Evolutionary conservation across 2,797 vertebrate genomes (phyloP), one percentile per base, ranked within the genome.

Genomic region (Heteromormyrus szaboi): DNA sequence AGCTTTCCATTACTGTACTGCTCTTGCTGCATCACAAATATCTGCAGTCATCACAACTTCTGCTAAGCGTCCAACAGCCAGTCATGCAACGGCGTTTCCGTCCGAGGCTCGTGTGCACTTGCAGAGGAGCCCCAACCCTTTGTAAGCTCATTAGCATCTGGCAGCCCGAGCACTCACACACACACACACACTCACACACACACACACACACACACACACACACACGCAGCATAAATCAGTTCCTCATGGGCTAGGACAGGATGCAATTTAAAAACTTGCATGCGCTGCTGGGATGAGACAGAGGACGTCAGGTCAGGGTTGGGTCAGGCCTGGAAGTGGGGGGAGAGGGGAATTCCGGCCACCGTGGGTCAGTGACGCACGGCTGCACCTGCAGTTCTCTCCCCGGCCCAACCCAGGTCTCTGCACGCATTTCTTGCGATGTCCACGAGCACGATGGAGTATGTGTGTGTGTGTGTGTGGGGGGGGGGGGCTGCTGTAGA

Each of bases 321-420:
- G 17, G 85, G 85, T 62, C 53, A 62, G 56, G 29, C 48, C 25
- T 25, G 86, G 56, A 87, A 87, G 1, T 87, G 4, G 17, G 46
- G 46, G 83, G 48, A 50, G 83, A 4, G 8, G 48, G 84, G 50
- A 54, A 50, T 85, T 68, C 62, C 62, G 62, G 62, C 53, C 33
- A 33, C 33, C 37, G n/a, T 0, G 53, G 29, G 53, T 62, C 29
- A 29, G 25, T 14, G 79, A 25, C 41, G 87, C 48, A 54, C 19
- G 56, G 50, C 11, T 72, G 85, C 85, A 89, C 85, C 89, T 89
- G 89, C 85, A 62, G 48, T 54, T 19, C 41, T 56, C 48, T 76
- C 46, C 53, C 48, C 9, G 12, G 12, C 85, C 50, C 37, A n/a
- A 29, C 37, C 51, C 41, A 37, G 37, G 84, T 65, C 12, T 51